Evolutionary conservation across 2,113 vertebrate genomes (phyloP), one percentile per base, ranked within the genome.

Genomic region (Oreochromis niloticus): DNA sequence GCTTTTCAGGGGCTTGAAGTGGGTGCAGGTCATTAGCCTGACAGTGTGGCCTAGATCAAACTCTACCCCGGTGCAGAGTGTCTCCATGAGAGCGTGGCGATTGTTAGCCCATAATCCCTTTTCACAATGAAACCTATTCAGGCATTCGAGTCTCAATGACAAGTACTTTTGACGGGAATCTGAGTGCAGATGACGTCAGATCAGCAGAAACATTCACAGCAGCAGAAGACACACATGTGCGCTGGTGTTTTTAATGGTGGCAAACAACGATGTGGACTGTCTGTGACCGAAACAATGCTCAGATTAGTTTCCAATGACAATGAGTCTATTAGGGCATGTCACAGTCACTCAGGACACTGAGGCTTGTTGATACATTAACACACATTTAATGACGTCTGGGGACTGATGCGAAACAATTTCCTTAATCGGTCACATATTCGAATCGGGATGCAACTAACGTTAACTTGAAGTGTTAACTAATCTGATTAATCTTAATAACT

Each of bases 81-180:
- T 80, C 32, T 91, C 66, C 73, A 14, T 61, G 85, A 30, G 84
- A 55, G 87, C 3, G 68, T 57, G 56, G 27, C 32, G 16, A 93
- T 87, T 90, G 92, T 93, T 88, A 46, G 84, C 46, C 68, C 52
- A 52, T 95, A 95, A 95, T 95, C 93, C 94, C 89, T 89, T 71
- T 80, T 71, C 83, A 93, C 94, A 92, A 93, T 94, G 91, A 93
- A 86, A 50, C 61, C 48, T 48, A 83, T 61, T 85, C 89, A 39
- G 82, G 81, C 80, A 82, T 90, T 93, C 66, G 7, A 46, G 88
- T 90, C 89, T 93, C 87, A 89, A 92, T 91, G 90, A 88, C 87
- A 52, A 66, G 90, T 11, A 91, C 86, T 86, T 85, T 63, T 3
- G 82, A 93, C 91, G 91, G 93, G 93, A 96, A 96, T 94, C 91